phyloP scores from a whole-genome alignment of 2,888 invertebrate species.

The Andricus curvator region DNA sequence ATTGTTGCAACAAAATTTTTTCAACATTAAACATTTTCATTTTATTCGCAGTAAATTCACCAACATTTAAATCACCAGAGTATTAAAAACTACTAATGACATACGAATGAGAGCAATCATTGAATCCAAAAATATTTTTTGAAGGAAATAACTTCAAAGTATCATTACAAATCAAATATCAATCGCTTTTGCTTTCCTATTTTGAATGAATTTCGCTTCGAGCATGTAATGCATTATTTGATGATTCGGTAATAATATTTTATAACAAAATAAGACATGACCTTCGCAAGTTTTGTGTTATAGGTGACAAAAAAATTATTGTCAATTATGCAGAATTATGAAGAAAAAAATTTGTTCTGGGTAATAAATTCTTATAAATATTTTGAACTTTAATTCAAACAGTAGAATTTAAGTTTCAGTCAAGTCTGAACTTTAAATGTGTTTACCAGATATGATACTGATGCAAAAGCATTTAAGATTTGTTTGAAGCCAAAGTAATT shows the following conservation, averaged over 20 bases:
- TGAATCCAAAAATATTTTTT: neutral
- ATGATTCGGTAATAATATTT: neutral
- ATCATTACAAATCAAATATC: neutral
- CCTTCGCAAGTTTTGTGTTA: no score
- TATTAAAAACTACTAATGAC: neutral
- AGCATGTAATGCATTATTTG: constrained; percentile 13
- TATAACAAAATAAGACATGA: no score
- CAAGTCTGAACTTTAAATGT: neutral
- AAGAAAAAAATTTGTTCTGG: no score
- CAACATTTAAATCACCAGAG: neutral
- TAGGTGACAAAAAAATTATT: no score
- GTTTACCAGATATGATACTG: neutral
- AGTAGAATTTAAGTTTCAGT: no score
- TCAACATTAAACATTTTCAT: neutral
- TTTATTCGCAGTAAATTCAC: neutral
- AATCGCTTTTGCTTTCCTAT: neutral
- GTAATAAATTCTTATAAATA: no score
- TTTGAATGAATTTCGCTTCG: constrained; percentile 6
- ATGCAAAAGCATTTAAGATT: neutral
- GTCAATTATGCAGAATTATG: no score
- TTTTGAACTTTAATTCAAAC: no score
- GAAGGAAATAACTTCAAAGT: neutral
- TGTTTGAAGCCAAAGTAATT: neutral
- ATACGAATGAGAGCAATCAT: neutral
- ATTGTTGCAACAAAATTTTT: neutral